Evolutionary conservation across 1,140 invertebrate species (phyloP).

Genomic region (Drosophila lowei): DNA sequence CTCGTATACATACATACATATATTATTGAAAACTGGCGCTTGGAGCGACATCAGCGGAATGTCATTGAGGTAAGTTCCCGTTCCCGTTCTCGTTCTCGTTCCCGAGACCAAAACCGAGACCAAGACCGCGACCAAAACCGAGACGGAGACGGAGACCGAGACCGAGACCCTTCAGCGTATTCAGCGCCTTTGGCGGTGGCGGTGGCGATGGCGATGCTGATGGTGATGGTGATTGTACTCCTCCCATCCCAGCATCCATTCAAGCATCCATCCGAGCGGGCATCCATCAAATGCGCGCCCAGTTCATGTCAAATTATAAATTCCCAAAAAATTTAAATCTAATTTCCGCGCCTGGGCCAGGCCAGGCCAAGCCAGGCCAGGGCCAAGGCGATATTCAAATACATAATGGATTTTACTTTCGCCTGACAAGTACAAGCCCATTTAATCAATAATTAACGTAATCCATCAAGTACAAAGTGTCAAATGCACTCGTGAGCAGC

Average conservation of each 20-base stretch:
- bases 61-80: slow-evolving; percentile 35
- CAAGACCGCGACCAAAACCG: not conserved
- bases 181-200: slow-evolving; percentile 8
- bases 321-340: slow-evolving; percentile 72
- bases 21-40: slow-evolving; percentile 25
- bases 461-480: slow-evolving; percentile 81
- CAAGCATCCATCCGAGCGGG: slow-evolving; percentile 4
- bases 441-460: slow-evolving; percentile 82
- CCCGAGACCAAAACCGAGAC: not conserved
- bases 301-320: slow-evolving; percentile 71
- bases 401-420: slow-evolving; percentile 69
- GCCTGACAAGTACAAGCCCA: slow-evolving; percentile 78
- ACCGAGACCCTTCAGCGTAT: slow-evolving; percentile 1
- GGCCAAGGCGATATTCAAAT: slow-evolving; percentile 60
- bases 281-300: slow-evolving; percentile 72
- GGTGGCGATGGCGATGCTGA: too few species aligned
- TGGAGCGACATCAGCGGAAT: slow-evolving; percentile 37
- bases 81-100: not conserved
- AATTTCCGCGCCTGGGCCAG: slow-evolving; percentile 40
- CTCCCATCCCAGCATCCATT: not conserved
- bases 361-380: not conserved
- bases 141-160: not conserved
- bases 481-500: slow-evolving; percentile 73
- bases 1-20: slow-evolving; percentile 34
- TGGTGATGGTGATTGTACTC: too few species aligned